Conservation (phyloP, 2,797 vertebrate species). For the Austrolebias charrua region DNA sequence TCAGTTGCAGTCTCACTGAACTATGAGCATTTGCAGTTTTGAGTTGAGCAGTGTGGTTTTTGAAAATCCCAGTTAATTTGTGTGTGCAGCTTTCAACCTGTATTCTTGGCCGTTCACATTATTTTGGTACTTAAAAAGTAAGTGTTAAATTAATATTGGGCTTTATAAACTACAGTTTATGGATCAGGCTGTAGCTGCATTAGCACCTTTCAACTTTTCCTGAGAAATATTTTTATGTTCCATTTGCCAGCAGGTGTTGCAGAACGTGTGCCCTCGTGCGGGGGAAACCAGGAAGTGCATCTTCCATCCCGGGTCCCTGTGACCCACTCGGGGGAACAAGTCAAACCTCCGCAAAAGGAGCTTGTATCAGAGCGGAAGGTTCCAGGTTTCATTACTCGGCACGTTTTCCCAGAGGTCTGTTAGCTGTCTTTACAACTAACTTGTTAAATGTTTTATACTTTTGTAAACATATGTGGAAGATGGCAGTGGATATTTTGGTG, state of each 20-base stretch:
- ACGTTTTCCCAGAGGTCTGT: conserved; percentile 76
- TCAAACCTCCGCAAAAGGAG: conserved; percentile 58
- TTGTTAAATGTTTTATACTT: neutral
- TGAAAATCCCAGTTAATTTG: too few relatives aligned
- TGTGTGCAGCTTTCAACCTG: too few relatives aligned
- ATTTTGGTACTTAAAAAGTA: too few relatives aligned
- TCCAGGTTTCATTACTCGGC: conserved; percentile 51
- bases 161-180: too few relatives aligned
- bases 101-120: too few relatives aligned
- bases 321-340: conserved; percentile 40
- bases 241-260: conserved; percentile 22
- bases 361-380: conserved; percentile 72
- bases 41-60: too few relatives aligned
- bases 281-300: conserved; percentile 45
- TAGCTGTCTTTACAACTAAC: neutral
- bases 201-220: too few relatives aligned
- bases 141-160: too few relatives aligned
- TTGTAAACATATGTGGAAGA: neutral
- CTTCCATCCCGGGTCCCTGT: conserved; percentile 50
- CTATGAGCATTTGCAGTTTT: too few relatives aligned
- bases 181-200: too few relatives aligned
- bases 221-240: neutral
- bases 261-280: conserved; percentile 11
- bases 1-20: too few relatives aligned
- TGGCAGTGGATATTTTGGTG: too few relatives aligned